Base-by-base conservation (phyloP, 2,888 invertebrate genomes). In the Hyalella azteca region DNA sequence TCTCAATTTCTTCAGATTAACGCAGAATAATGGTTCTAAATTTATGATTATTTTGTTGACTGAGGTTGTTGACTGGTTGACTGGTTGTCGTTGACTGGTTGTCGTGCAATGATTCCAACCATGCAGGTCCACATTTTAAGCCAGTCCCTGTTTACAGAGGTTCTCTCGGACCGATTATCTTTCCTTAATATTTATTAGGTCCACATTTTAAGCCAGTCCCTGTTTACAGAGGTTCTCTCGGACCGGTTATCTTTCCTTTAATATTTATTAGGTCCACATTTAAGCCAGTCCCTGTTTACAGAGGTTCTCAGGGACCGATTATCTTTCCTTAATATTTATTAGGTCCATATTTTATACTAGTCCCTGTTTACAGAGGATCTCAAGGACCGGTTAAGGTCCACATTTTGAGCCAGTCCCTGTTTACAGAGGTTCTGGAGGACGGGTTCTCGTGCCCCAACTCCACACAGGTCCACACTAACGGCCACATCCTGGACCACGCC, bases 231-330 rank as follows among this genome's bases (percentile, higher is more conserved):
- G 87, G 93, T 92, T 32, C 77, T 81, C 50, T 26, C 50, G 19
- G 95, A 95, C 86, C 95, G 95, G 73, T 96, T 95, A 88, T 91
- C 92, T 86, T 96, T 96, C 88, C 95, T 95, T 85, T 89, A 90
- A 73, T 22, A 11, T 59, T 79, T 81, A 59, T 90, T 90, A 90
- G 83, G 89, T 91, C 0, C 93, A 94, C 87, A 88, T 90, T 36
- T 91, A 91, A 85, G 95, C 95, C 45, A 93, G 87, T 88, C 90
- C 15, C 91, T 94, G 5, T n/a, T 32, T 89, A 1, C 88, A 94
- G 94, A 91, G 87, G 93, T 92, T 32, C 77, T 81, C 50, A 29
- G 54, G 19, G 95, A 95, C 86, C 95, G 95, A 73, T 96, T 95
- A 88, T 91, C 92, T 86, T 96, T 96, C 88, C 95, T 95, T 85